Evolutionary conservation across 1,140 invertebrate genomes (phyloP), one percentile per base, ranked within the genome.

Genomic region (Laupala kohalensis): DNA sequence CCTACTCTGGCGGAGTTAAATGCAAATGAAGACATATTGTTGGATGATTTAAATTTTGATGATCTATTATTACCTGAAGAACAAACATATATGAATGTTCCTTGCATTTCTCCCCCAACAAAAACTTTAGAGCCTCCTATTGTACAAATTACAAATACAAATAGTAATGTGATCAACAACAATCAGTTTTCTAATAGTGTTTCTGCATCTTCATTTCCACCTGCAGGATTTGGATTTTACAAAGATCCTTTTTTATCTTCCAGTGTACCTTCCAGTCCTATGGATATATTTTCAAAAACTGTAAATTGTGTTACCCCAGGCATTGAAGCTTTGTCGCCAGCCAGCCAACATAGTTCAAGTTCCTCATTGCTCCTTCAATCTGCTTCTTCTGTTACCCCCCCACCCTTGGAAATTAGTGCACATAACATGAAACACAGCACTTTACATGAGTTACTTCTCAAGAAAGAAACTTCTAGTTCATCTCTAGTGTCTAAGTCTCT

Each of bases 1-100:
- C 92, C 93, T 2, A 96, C 93, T 71, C 81, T 96, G 64, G 91
- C 93, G 0, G 92, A 95, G 79, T 80, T 96, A 12, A 94, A 94
- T 81, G 90, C 90, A 26, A 92, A 93, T 77, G 91, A 91, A 77
- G 91, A 94, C 73, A 91, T 89, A 24, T 81, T 92, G 4, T 76
- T 93, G 26, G 90, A 89, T 73, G 92, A 93, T 80, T 83, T 94
- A 30, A 93, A 91, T 81, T 92, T 94, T 79, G 92, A 94, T 79
- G 92, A 94, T 79, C 79, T 94, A 26, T 79, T 94, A 23, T 81
- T 92, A 62, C 90, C 90, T 2, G 88, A 90, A 73, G 89, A 90
- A 72, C 84, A 79, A 78, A 81, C 79, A 25, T 83, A 77, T 63
- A 66, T 67, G 62, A 76, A 71, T 70, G 62, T 76, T 24, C 69